Evolutionary conservation across 2,888 invertebrate species (phyloP).

Genomic region (Andrena bicolor): DNA sequence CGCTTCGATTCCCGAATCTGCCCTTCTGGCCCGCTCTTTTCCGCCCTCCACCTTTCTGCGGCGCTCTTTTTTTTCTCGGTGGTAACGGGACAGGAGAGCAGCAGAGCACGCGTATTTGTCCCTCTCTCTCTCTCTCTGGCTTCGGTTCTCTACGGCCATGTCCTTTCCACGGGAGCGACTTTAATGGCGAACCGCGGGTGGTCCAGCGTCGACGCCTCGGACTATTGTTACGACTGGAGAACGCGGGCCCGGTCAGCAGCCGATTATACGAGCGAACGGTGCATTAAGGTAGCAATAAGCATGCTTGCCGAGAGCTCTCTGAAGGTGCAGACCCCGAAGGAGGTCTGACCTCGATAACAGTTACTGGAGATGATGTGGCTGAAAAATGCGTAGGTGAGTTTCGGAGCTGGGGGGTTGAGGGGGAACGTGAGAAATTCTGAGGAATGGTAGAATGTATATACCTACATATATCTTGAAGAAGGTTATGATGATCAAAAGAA

Average conservation of each 20-base stretch:
- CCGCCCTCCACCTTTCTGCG: background rate
- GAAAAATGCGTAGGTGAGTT: background rate
- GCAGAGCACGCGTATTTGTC: slow-evolving; percentile 19
- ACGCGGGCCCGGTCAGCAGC: slow-evolving; percentile 69
- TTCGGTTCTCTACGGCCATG: slow-evolving; percentile 3
- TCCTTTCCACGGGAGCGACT: slow-evolving; percentile 64
- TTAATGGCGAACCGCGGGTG: slow-evolving; percentile 81
- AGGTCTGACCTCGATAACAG: background rate
- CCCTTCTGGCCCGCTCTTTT: slow-evolving; percentile 4
- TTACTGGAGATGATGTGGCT: background rate
- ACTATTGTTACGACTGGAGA: slow-evolving; percentile 79
- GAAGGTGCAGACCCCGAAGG: background rate
- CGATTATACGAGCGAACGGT: slow-evolving; percentile 74
- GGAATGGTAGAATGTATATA: no score
- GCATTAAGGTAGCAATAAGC: slow-evolving; percentile 75
- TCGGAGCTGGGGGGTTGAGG: no score
- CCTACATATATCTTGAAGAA: no score
- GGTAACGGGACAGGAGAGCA: background rate
- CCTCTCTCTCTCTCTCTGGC: slow-evolving; percentile 52
- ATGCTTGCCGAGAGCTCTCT: slow-evolving; percentile 41
- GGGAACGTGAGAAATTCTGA: no score
- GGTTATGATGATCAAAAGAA: no score
- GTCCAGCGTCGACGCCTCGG: slow-evolving; percentile 78
- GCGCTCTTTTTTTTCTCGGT: background rate
- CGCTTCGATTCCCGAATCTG: slow-evolving; percentile 49